A percentile compares a stretch with the other conserved stretches of the same genome.
Evolutionary conservation across 1,140 invertebrate species (phyloP).

Genomic region (Euura saliciscinereae): DNA sequence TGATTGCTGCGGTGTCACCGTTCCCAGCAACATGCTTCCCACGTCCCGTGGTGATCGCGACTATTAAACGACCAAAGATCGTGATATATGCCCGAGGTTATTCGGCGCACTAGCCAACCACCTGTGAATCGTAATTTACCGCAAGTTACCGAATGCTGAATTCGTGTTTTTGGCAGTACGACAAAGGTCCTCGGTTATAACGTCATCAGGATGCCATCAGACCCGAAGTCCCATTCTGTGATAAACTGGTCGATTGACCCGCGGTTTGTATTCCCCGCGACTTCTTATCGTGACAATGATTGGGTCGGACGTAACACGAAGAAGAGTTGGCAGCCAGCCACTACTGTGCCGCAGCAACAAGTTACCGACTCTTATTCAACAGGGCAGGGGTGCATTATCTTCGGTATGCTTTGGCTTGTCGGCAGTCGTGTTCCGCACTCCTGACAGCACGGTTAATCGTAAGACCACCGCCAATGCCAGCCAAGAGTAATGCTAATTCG

Average conservation of each 20-base stretch:
- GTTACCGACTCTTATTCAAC: background rate
- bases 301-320: background rate
- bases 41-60: constrained; percentile 13
- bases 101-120: constrained; percentile 31
- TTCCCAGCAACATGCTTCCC: constrained; percentile 36
- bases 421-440: background rate
- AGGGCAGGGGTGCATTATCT: background rate
- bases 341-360: background rate
- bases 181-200: too few relatives aligned
- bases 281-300: background rate
- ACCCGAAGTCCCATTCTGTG: too few relatives aligned
- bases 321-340: background rate
- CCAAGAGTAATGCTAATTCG: background rate
- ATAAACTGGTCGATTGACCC: too few relatives aligned
- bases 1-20: constrained; percentile 45
- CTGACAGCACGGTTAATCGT: constrained; percentile 4
- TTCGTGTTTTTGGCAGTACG: too few relatives aligned
- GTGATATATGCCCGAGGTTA: constrained; percentile 23
- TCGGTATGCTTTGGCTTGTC: too few relatives aligned
- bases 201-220: too few relatives aligned
- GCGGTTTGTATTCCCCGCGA: too few relatives aligned
- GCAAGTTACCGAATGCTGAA: too few relatives aligned
- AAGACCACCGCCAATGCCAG: constrained; percentile 3
- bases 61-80: background rate
- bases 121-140: constrained; percentile 20